phyloP scores from a whole-genome alignment of 2,888 invertebrate genomes.

The Chesias legatella region DNA sequence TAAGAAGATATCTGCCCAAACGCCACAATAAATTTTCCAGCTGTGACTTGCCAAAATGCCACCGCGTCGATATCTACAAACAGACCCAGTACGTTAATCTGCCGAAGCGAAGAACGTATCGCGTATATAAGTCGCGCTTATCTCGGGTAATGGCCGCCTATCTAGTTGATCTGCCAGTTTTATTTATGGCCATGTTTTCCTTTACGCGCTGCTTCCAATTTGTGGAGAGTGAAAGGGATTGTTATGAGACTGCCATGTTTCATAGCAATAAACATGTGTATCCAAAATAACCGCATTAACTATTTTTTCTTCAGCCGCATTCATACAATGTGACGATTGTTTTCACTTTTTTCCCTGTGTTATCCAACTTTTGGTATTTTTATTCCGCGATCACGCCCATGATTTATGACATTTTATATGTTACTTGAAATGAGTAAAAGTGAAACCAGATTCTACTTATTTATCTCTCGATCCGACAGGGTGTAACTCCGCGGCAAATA shows the following conservation, averaged over 20 bases:
- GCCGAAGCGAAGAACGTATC: slow-evolving; percentile 66
- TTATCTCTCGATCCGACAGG: no score
- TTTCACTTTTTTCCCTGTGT: background rate
- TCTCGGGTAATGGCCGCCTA: slow-evolving; percentile 77
- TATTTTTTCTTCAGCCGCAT: slow-evolving; percentile 53
- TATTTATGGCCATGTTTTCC: slow-evolving; percentile 79
- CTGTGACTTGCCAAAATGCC: slow-evolving; percentile 72
- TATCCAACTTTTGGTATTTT: background rate
- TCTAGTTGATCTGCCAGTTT: slow-evolving; percentile 79
- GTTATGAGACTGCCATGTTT: slow-evolving; percentile 78
- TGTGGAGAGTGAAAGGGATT: slow-evolving; percentile 80
- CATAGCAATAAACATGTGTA: slow-evolving; percentile 78
- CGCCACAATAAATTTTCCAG: slow-evolving; percentile 72
- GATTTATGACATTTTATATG: background rate
- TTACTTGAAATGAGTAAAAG: no score
- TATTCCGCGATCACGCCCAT: background rate
- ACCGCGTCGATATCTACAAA: slow-evolving; percentile 75
- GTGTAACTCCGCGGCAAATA: no score
- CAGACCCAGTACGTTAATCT: slow-evolving; percentile 76
- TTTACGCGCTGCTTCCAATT: slow-evolving; percentile 79
- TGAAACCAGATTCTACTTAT: no score
- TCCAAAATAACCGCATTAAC: slow-evolving; percentile 75
- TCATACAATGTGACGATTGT: slow-evolving; percentile 25
- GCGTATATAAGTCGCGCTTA: slow-evolving; percentile 76
- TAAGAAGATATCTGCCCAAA: slow-evolving; percentile 77